Conservation (phyloP, 2,797 vertebrate genomes). For the Myotis vivesi region DNA sequence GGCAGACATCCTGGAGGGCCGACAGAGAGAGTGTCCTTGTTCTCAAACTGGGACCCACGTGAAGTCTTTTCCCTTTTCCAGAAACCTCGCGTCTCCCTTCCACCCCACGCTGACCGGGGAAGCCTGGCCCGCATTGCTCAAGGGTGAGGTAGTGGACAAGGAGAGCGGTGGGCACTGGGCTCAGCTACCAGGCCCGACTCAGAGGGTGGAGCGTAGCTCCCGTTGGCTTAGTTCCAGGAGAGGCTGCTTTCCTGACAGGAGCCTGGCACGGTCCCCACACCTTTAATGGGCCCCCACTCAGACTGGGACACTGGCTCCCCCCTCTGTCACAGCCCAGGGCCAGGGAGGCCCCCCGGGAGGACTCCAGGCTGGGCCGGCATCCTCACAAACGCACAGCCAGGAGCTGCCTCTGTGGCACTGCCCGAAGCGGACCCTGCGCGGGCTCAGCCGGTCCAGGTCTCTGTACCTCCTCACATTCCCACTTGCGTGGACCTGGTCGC, state of each 20-base stretch:
- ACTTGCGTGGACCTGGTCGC: background rate
- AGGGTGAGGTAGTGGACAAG: slow-evolving; percentile 61
- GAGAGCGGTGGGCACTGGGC: background rate
- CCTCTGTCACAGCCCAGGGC: background rate
- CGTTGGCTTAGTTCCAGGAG: slow-evolving; percentile 30
- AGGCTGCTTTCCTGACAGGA: slow-evolving; percentile 23
- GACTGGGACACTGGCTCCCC: slow-evolving; percentile 27
- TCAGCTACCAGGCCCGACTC: background rate
- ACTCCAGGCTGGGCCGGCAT: background rate
- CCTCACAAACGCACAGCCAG: background rate
- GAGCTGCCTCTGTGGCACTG: background rate
- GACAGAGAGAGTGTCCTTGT: background rate
- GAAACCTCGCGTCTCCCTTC: background rate
- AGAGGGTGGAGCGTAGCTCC: slow-evolving; percentile 18
- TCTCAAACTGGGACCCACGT: background rate
- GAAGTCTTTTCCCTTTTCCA: background rate
- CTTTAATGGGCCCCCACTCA: background rate
- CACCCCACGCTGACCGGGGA: background rate
- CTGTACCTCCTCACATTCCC: fast-evolving
- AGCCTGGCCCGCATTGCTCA: slow-evolving; percentile 24
- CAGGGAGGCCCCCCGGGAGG: slow-evolving; percentile 5
- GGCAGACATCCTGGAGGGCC: background rate
- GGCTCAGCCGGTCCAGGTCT: background rate
- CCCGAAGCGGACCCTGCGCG: background rate
- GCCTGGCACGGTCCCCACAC: background rate